phyloP scores from a whole-genome alignment of 2,797 vertebrate species.

The Passerculus sandwichensis region DNA sequence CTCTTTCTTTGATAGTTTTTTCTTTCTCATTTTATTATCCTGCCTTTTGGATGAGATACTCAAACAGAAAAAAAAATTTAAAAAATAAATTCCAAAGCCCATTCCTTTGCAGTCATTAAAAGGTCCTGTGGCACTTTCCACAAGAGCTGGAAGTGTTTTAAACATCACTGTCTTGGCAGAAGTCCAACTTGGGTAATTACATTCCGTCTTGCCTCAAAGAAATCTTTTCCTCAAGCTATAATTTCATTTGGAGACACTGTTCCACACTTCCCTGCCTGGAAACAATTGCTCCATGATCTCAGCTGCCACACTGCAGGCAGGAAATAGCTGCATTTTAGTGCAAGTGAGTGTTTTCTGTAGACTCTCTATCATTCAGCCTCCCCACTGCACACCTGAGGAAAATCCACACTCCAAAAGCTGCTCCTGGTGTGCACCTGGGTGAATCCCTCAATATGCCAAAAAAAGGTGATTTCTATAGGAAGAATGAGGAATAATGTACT shows the following conservation, averaged over 20 bases:
- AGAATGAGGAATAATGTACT: background rate
- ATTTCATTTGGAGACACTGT: constrained; percentile 58
- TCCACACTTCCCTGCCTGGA: constrained; percentile 30
- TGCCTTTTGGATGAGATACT: constrained; percentile 32
- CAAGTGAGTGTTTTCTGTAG: background rate
- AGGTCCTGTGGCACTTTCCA: constrained; percentile 39
- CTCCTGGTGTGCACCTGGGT: background rate
- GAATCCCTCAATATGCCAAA: background rate
- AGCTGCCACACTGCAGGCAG: constrained; percentile 19
- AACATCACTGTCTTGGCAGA: constrained; percentile 51
- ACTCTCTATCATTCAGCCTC: background rate
- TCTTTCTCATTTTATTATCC: constrained; percentile 46
- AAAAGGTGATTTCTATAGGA: background rate
- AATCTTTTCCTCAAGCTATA: constrained; percentile 55
- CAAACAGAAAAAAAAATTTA: background rate
- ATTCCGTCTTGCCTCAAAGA: constrained; percentile 31
- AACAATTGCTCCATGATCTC: constrained; percentile 45
- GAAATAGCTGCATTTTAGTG: constrained; percentile 9
- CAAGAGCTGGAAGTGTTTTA: constrained; percentile 40
- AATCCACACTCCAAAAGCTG: background rate
- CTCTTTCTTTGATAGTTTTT: constrained; percentile 62
- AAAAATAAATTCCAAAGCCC: background rate
- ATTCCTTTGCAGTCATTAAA: constrained; percentile 38
- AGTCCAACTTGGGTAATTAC: constrained; percentile 65
- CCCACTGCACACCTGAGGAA: background rate